These are phyloP conservation scores for Leuciscus waleckii DNA, from an alignment of 2,797 vertebrate genomes.

Conservation along the genomic window DNA sequence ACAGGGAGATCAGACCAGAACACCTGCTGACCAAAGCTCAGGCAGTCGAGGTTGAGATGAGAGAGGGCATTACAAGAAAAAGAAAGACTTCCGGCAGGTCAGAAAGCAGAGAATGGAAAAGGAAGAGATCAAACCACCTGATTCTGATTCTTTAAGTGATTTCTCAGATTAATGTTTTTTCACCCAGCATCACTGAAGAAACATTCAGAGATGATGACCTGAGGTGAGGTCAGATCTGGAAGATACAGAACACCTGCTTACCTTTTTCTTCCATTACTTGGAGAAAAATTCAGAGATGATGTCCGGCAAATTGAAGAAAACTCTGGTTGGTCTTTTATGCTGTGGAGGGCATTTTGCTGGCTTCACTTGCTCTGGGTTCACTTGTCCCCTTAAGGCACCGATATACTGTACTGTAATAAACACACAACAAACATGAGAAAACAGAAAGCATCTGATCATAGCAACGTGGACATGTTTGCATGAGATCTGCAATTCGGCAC, in stretches of 20 bases:
- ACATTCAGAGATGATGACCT: background rate
- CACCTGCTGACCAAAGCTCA: background rate
- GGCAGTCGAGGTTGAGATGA: background rate
- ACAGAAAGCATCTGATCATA: no score
- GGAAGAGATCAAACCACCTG: background rate
- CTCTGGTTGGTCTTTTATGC: background rate
- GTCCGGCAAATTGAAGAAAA: background rate
- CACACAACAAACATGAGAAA: no score
- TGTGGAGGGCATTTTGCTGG: background rate
- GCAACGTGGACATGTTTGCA: no score
- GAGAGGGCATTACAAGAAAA: background rate
- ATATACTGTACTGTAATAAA: no score
- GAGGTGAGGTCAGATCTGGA: no score
- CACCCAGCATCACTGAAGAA: background rate
- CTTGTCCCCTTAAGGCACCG: background rate
- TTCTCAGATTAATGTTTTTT: background rate
- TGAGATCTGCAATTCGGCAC: no score
- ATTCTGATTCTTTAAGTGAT: slow-evolving; percentile 9
- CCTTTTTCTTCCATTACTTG: background rate
- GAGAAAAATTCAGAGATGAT: no score
- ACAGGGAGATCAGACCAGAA: no score
- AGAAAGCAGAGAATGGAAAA: background rate
- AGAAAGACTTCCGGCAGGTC: background rate
- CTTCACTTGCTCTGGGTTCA: background rate
- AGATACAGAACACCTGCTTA: background rate